Conservation (phyloP, 1,140 invertebrate genomes). For the Marisa cornuarietis region DNA sequence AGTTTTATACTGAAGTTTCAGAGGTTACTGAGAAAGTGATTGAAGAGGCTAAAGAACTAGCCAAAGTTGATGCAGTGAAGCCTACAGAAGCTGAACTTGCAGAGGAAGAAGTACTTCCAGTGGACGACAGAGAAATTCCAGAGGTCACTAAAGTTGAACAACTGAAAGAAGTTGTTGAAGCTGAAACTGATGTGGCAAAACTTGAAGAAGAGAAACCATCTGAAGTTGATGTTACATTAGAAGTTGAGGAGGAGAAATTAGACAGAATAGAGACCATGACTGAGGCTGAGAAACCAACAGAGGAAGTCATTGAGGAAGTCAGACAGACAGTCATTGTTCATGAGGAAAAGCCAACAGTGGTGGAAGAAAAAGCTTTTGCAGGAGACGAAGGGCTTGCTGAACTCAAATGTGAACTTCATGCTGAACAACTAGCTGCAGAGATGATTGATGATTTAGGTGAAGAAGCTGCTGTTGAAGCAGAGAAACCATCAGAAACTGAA, state of each 20-base stretch:
- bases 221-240: constrained; percentile 4
- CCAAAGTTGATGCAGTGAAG: no score
- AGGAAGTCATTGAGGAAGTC: constrained; percentile 33
- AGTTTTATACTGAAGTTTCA: no score
- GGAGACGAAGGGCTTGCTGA: constrained; percentile 14
- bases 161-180: constrained; percentile 16
- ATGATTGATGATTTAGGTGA: constrained; percentile 27
- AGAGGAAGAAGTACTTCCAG: no score
- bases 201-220: constrained; percentile 12
- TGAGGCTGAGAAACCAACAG: constrained; percentile 26
- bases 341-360: constrained; percentile 28
- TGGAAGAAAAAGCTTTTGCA: constrained; percentile 24
- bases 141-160: not conserved
- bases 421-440: constrained; percentile 26
- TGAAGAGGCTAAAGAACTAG: no score
- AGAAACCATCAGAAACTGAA: constrained; percentile 23
- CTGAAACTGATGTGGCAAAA: not conserved
- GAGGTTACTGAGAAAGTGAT: no score
- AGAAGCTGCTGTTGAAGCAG: constrained; percentile 25
- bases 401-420: constrained; percentile 24
- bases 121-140: no score
- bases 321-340: constrained; percentile 31
- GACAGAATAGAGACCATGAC: not conserved
- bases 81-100: no score
- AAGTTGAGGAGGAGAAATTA: constrained; percentile 9